These are phyloP conservation scores for Ondatra zibethicus DNA, from an alignment of 2,113 vertebrate species.

Conservation along the genomic window DNA sequence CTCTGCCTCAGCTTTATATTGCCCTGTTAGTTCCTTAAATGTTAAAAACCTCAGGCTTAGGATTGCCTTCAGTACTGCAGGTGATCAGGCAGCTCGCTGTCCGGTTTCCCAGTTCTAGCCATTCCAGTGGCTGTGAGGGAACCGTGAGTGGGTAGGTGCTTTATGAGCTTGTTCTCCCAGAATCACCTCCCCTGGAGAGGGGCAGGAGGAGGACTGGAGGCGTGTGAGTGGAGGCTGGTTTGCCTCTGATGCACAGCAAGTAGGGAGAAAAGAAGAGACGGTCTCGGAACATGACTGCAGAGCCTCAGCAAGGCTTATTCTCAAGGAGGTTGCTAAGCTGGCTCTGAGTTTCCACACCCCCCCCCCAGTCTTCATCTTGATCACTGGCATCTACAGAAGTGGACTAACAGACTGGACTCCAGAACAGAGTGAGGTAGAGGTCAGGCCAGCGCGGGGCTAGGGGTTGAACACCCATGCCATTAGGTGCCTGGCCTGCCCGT, in stretches of 20 bases:
- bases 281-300: background rate
- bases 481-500: background rate
- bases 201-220: background rate
- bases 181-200: background rate
- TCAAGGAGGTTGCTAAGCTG: background rate
- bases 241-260: background rate
- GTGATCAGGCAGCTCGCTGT: background rate
- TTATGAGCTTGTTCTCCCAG: background rate
- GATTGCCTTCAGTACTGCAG: background rate
- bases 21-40: background rate
- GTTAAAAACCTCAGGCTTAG: background rate
- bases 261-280: background rate
- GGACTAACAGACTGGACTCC: background rate
- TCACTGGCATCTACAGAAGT: background rate
- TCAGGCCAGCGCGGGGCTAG: too few relatives aligned
- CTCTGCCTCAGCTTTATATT: background rate
- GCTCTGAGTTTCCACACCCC: background rate
- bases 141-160: background rate
- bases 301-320: background rate
- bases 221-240: background rate
- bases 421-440: background rate
- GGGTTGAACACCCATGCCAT: background rate
- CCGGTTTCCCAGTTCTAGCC: background rate
- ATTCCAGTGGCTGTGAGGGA: background rate
- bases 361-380: background rate